phyloP scores from a whole-genome alignment of 2,797 vertebrate genomes.

The Otolemur crassicaudatus region DNA sequence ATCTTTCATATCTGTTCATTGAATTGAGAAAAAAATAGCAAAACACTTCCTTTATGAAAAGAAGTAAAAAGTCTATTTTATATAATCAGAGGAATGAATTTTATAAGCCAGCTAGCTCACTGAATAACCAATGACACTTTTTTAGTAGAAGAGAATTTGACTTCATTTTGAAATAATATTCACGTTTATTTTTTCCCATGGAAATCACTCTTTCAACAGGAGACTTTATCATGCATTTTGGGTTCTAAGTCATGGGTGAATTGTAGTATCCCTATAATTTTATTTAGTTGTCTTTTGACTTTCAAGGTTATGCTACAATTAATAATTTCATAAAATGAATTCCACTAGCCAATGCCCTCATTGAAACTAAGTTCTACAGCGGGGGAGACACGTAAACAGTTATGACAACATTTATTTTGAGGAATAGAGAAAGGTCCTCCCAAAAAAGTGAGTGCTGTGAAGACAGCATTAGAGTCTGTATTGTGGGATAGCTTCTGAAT shows the following conservation, averaged over 20 bases:
- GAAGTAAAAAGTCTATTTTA: background rate
- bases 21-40: background rate
- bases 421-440: background rate
- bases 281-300: background rate
- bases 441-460: background rate
- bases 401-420: background rate
- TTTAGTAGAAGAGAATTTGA: background rate
- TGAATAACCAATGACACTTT: background rate
- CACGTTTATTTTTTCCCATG: background rate
- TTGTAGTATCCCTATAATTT: background rate
- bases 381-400: background rate
- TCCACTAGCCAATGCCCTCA: background rate
- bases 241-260: background rate
- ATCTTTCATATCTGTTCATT: background rate
- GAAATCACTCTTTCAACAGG: background rate
- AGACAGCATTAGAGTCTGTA: background rate
- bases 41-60: background rate
- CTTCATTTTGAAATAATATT: background rate
- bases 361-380: background rate
- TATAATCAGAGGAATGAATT: background rate
- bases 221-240: background rate
- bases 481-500: background rate
- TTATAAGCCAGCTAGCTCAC: background rate
- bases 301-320: background rate
- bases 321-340: slow-evolving; percentile 53